phyloP scores from a whole-genome alignment of 2,797 vertebrate genomes.

The Bradypodion pumilum region DNA sequence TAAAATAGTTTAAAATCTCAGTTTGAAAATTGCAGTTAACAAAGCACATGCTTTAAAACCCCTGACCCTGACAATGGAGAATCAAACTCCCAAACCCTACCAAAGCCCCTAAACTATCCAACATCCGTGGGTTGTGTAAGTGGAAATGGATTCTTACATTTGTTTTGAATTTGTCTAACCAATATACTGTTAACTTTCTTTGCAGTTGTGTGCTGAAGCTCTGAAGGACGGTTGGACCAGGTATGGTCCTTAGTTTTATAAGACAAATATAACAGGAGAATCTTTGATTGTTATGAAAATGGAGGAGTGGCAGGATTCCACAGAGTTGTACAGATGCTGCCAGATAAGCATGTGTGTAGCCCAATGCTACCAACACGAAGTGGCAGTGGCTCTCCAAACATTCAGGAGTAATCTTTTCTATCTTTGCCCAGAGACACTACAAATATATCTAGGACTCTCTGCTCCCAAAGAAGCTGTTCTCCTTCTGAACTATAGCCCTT shows the following conservation, averaged over 20 bases:
- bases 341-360: background rate
- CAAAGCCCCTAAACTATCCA: background rate
- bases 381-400: too few species aligned
- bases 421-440: too few species aligned
- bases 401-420: too few species aligned
- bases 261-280: background rate
- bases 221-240: slow-evolving; percentile 69
- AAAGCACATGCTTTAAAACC: too few species aligned
- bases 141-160: background rate
- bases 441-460: too few species aligned
- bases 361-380: too few species aligned
- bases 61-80: too few species aligned
- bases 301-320: background rate
- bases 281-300: background rate
- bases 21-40: too few species aligned
- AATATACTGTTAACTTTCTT: slow-evolving; percentile 36
- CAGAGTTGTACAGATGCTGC: background rate
- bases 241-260: slow-evolving; percentile 9
- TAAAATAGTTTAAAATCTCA: too few species aligned
- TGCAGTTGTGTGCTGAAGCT: slow-evolving; percentile 53
- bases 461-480: too few species aligned
- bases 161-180: slow-evolving; percentile 7
- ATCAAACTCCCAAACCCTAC: too few species aligned
- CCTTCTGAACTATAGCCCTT: too few species aligned
- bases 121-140: background rate